A percentile compares a stretch with the other conserved stretches of the same genome.
phyloP scores from a whole-genome alignment of 2,888 invertebrate species.

The Ceraclea dissimilis region DNA sequence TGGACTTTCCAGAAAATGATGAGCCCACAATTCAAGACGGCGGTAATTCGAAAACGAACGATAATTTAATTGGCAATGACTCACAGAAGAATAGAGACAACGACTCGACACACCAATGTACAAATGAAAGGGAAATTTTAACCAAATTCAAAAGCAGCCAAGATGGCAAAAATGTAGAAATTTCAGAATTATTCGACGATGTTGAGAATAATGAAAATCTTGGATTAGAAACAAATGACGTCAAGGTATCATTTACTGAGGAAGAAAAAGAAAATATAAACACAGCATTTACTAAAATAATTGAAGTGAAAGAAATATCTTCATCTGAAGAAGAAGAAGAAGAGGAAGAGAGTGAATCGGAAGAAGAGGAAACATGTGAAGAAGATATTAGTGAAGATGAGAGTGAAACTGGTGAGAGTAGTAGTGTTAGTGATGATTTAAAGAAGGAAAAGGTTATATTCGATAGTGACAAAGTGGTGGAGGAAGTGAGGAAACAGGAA shows the following conservation, averaged over 20 bases:
- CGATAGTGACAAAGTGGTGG: slow-evolving; percentile 12
- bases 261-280: slow-evolving; percentile 5
- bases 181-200: slow-evolving; percentile 1
- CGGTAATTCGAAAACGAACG: not conserved
- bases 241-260: slow-evolving; percentile 7
- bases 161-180: slow-evolving; percentile 1
- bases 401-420: slow-evolving; percentile 8
- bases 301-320: slow-evolving; percentile 25
- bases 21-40: slow-evolving; percentile 1
- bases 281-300: slow-evolving; percentile 23
- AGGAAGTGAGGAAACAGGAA: slow-evolving; percentile 15
- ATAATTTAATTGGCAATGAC: not conserved
- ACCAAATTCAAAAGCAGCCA: not conserved
- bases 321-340: slow-evolving; percentile 27
- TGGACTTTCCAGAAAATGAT: slow-evolving; percentile 5
- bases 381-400: slow-evolving; percentile 8
- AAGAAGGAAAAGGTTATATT: slow-evolving; percentile 7
- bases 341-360: not conserved
- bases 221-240: slow-evolving; percentile 14
- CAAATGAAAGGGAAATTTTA: not conserved
- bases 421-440: slow-evolving; percentile 6
- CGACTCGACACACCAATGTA: not conserved
- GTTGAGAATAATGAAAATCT: slow-evolving; percentile 21
- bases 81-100: not conserved
- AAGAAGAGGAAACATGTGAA: slow-evolving; percentile 19